Evolutionary conservation across 2,797 vertebrate species (phyloP), one percentile per base, ranked within the genome.

Genomic region (Acanthopagrus latus): DNA sequence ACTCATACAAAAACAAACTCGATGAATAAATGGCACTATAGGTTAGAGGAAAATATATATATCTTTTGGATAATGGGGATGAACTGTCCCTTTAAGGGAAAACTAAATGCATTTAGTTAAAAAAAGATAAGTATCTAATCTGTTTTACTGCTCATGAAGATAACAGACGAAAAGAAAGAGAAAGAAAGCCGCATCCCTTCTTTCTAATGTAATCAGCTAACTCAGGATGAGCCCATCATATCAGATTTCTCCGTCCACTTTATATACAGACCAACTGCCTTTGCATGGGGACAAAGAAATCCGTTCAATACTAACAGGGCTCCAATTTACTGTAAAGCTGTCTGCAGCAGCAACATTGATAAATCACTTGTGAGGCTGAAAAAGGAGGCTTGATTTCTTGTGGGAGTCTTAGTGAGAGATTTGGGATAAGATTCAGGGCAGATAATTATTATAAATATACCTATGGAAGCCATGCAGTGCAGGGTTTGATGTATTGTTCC

Each of bases 281-380:
- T 76, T 64, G 44, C 56, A 77, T 33, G 23, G 78, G 91, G 83
- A 87, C 80, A 85, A 83, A 82, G 63, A 85, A 84, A 87, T 64
- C 33, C 12, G 65, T 84, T 83, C 60, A 74, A 78, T 83, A 81
- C 86, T 84, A 90, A 90, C 75, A 76, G 55, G 74, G 68, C 81
- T 86, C 88, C 82, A 87, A 76, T 89, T 89, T 81, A 90, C 73
- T 67, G 82, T 85, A 82, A 87, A 90, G 68, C 71, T 56, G 47
- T 82, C 75, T 43, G 68, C 79, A 65, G 43, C 20, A 50, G 74
- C 73, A 78, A 71, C 76, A 51, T 14, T 86, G 78, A 91, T 81
- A 64, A 88, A 91, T 77, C 65, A 85, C 74, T 59, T 44, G 60
- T 63, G 59, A 82, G 80, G 33, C 63, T 43, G 57, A 74, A 84